Conservation (phyloP, 1,140 invertebrate genomes). For the Galleria mellonella region DNA sequence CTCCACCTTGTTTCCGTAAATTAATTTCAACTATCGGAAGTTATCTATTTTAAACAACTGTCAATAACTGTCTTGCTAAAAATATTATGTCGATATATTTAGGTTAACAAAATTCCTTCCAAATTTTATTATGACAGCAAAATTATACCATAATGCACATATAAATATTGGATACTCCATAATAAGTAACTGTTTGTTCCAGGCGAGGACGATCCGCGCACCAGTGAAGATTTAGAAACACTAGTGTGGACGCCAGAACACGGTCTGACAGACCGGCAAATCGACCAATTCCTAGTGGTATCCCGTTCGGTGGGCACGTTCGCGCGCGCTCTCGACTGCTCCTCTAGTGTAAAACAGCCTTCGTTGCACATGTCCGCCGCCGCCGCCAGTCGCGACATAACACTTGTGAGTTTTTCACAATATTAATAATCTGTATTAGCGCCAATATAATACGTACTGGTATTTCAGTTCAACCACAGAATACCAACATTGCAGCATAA, state of each 20-base stretch:
- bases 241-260: constrained; percentile 96
- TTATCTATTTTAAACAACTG: too few species aligned
- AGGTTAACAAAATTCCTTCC: too few species aligned
- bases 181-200: constrained; percentile 18
- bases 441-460: too few species aligned
- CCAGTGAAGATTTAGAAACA: constrained; percentile 89
- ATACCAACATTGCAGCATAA: too few species aligned
- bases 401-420: constrained; percentile 79
- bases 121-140: too few species aligned
- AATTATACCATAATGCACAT: too few species aligned
- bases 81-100: too few species aligned
- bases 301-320: constrained; percentile 98
- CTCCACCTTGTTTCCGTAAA: too few species aligned
- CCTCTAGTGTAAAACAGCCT: constrained; percentile 97
- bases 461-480: too few species aligned
- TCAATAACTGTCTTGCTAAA: too few species aligned
- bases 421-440: background rate
- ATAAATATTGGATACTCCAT: too few species aligned
- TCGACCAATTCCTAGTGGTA: constrained; percentile 98
- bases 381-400: constrained; percentile 98
- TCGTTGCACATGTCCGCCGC: constrained; percentile 99
- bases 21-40: too few species aligned
- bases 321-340: constrained; percentile 97
- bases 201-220: constrained; percentile 86
- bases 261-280: constrained; percentile 93